These are phyloP conservation scores for Ichneumon xanthorius DNA, from an alignment of 2,888 invertebrate genomes.

Conservation along the genomic window DNA sequence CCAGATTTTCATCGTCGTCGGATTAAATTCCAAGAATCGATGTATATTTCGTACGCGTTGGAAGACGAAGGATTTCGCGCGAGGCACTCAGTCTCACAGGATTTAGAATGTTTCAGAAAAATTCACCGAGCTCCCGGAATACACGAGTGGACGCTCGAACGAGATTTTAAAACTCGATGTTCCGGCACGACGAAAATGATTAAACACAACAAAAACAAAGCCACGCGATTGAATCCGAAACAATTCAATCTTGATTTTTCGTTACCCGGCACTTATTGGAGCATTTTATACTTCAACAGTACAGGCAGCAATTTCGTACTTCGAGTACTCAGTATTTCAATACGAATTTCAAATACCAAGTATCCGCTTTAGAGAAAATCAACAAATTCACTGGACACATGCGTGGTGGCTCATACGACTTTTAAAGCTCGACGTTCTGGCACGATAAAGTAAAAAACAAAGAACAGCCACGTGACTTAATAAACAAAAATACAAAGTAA, in stretches of 20 bases:
- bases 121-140: neutral
- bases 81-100: slow-evolving; percentile 55
- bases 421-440: slow-evolving; percentile 17
- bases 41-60: neutral
- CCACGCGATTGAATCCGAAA: neutral
- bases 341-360: too few species aligned
- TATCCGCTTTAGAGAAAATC: neutral
- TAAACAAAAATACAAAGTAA: slow-evolving; percentile 34
- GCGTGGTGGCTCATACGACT: slow-evolving; percentile 1
- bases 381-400: slow-evolving; percentile 11
- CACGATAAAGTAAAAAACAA: slow-evolving; percentile 33
- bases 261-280: too few species aligned
- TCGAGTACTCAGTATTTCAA: too few species aligned
- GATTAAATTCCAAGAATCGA: neutral
- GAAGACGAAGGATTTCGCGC: neutral
- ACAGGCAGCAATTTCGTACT: too few species aligned
- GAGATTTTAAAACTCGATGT: too few species aligned
- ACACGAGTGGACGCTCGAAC: too few species aligned
- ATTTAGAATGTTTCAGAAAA: slow-evolving; percentile 81
- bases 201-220: neutral
- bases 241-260: neutral
- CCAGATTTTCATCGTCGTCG: neutral
- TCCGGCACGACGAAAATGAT: neutral
- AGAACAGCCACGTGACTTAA: slow-evolving; percentile 20
- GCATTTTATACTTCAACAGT: too few species aligned